Base-by-base conservation (phyloP, 2,113 vertebrate species). In the Cyprinodon variegatus region DNA sequence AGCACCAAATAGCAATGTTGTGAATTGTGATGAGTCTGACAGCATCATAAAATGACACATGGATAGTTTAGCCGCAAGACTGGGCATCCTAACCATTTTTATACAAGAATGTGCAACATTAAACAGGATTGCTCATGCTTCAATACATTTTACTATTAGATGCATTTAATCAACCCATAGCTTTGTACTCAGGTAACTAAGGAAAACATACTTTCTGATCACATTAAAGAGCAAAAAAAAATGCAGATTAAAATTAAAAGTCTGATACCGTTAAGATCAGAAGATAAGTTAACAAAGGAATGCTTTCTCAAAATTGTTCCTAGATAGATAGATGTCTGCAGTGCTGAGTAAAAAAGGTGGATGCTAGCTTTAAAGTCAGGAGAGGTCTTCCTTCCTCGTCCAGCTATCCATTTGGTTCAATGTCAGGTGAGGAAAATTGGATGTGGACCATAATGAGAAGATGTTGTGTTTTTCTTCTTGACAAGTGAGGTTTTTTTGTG, bases 351-450 rank as follows among this genome's bases (percentile, higher is more conserved):
- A 11, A 10, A 70, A 69, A 66, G 66, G 57, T 59, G 36, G 59
- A 72, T 57, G 43, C 36, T n/a, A 40, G 77, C 53, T 79, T 3
- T 29, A 29, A 29, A 29, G 29, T 1, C 29, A 29, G 29, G 29
- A 29, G 29, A 29, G 29, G 1, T 29, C 1, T 1, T 62, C 6
- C 53, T 70, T 76, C 29, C 41, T 70, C 8, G 0, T 82, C 69
- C 77, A 65, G 82, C 64, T 80, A 70, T 85, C 70, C 72, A 50
- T 81, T 75, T 80, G 72, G 68, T 59, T 63, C 11, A 50, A 46
- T 75, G 65, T 83, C 65, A 74, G 64, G 48, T 59, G 60, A 74
- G 39, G 37, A 80, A 83, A 83, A 79, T 22, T 45, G 41, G 39
- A 63, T 61, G 50, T 41, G n/a, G 65, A 17, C 6, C 11, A 3